Conservation (phyloP, 2,888 invertebrate species). For the Dicyrtomina minuta region DNA sequence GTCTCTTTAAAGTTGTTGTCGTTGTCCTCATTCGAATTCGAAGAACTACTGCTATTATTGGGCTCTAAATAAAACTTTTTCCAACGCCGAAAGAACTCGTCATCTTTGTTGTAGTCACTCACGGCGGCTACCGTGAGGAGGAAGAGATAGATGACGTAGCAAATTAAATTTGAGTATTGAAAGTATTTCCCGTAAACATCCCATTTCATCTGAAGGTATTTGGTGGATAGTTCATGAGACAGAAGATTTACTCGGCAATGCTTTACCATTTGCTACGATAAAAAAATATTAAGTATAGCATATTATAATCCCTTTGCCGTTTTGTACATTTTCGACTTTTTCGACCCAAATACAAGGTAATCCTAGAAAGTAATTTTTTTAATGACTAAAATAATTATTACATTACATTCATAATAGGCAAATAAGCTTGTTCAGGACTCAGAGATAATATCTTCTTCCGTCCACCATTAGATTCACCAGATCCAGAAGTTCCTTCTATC, state of each 20-base stretch:
- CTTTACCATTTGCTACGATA: constrained; percentile 75
- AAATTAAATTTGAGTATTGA: constrained; percentile 73
- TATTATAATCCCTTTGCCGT: too few species aligned
- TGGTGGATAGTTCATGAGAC: constrained; percentile 82
- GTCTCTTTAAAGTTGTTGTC: too few species aligned
- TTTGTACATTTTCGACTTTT: too few species aligned
- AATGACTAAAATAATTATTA: too few species aligned
- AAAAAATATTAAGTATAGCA: background rate
- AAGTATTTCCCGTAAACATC: constrained; percentile 87
- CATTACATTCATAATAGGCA: constrained; percentile 52
- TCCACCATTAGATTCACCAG: constrained; percentile 35
- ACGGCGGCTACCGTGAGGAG: constrained; percentile 76
- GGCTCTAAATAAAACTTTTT: background rate
- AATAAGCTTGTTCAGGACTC: constrained; percentile 42
- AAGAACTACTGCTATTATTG: too few species aligned
- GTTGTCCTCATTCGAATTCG: too few species aligned
- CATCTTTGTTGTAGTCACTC: constrained; percentile 39
- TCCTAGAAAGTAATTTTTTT: too few species aligned
- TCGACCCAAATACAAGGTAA: too few species aligned
- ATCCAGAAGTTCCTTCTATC: constrained; percentile 22
- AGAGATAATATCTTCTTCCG: background rate
- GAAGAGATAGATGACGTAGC: constrained; percentile 76
- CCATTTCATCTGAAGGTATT: constrained; percentile 88
- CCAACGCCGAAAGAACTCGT: constrained; percentile 1
- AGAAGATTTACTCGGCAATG: constrained; percentile 78